phyloP scores from a whole-genome alignment of 2,113 vertebrate species.

The Turdus rufiventris region DNA sequence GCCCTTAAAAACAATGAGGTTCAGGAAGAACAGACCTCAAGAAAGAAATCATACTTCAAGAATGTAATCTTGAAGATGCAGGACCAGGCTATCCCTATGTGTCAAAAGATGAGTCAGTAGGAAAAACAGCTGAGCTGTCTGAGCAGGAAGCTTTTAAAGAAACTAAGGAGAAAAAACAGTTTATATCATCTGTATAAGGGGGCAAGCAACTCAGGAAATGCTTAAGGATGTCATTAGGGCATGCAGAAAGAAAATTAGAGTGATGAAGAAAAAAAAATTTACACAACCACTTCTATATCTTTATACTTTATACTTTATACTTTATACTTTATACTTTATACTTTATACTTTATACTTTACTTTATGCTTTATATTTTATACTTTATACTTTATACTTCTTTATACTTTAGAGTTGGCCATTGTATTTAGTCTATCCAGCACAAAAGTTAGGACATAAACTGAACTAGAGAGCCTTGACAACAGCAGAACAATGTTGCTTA shows the following conservation, averaged over 20 bases:
- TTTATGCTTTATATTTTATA: too few species aligned
- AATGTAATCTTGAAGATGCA: not conserved
- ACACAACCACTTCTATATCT: not conserved
- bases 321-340: not conserved
- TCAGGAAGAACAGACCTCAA: not conserved
- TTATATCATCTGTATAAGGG: not conserved
- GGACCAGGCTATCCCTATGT: not conserved
- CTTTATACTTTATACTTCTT: too few species aligned
- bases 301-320: too few species aligned
- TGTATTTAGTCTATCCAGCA: not conserved
- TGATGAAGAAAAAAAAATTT: not conserved
- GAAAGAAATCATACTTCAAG: not conserved
- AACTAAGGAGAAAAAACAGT: not conserved
- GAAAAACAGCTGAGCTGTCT: not conserved
- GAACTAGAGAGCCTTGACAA: not conserved
- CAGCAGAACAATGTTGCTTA: not conserved
- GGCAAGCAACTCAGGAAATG: not conserved
- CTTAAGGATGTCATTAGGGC: not conserved
- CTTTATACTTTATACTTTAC: not conserved
- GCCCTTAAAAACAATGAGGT: not conserved
- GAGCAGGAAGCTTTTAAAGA: not conserved
- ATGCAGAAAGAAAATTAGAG: not conserved
- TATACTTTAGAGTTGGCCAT: not conserved
- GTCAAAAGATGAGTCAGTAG: not conserved
- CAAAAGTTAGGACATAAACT: not conserved